A percentile compares a stretch with the other conserved stretches of the same genome.
These are phyloP conservation scores for Coleophora flavipennella DNA, from an alignment of 2,888 invertebrate genomes.

Conservation along the genomic window DNA sequence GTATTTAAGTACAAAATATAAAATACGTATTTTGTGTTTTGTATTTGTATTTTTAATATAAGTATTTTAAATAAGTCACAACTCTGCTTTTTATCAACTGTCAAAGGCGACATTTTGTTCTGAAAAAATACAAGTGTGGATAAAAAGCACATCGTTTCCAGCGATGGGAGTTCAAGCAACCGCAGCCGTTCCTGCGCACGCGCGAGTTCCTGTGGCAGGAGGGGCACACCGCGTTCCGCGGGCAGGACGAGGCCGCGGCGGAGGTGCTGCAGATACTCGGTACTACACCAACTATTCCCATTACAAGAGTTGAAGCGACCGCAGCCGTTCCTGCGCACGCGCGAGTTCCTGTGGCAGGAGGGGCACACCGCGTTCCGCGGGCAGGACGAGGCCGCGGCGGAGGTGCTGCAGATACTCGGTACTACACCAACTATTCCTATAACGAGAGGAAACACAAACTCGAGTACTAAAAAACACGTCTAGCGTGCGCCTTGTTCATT, in stretches of 20 bases:
- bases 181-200: slow-evolving; percentile 97
- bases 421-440: slow-evolving; percentile 9
- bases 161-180: slow-evolving; percentile 99
- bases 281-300: slow-evolving; percentile 21
- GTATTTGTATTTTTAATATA: too few relatives aligned
- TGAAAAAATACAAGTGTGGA: too few relatives aligned
- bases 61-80: too few relatives aligned
- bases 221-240: slow-evolving; percentile 96
- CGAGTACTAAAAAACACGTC: too few relatives aligned
- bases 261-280: slow-evolving; percentile 88
- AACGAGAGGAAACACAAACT: too few relatives aligned
- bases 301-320: slow-evolving; percentile 99
- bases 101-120: too few relatives aligned
- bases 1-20: too few relatives aligned
- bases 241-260: slow-evolving; percentile 85
- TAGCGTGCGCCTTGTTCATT: too few relatives aligned
- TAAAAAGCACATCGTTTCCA: slow-evolving; percentile 35
- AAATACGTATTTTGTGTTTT: too few relatives aligned
- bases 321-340: slow-evolving; percentile 96
- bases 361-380: slow-evolving; percentile 96
- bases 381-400: slow-evolving; percentile 87
- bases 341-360: slow-evolving; percentile 99
- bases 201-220: slow-evolving; percentile 99
- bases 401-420: slow-evolving; percentile 86
- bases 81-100: too few relatives aligned